Evolutionary conservation across 2,113 vertebrate species (phyloP).

Genomic region (Camelus dromedarius): DNA sequence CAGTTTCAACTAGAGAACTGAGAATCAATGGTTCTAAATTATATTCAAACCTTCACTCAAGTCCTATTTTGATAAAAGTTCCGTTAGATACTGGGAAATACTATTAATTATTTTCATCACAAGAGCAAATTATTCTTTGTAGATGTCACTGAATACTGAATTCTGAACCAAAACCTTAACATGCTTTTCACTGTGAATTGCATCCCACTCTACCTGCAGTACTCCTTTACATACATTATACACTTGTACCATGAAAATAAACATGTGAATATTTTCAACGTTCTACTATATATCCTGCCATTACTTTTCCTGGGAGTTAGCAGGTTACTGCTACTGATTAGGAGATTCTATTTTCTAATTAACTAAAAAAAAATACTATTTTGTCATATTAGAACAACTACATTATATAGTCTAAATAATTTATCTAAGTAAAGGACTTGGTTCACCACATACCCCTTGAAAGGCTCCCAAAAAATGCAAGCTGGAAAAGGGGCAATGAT

Average conservation of each 20-base stretch:
- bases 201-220: neutral
- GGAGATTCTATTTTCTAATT: constrained; percentile 43
- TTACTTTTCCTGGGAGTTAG: constrained; percentile 23
- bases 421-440: constrained; percentile 20
- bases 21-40: constrained; percentile 72
- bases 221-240: constrained; percentile 4
- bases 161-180: constrained; percentile 61
- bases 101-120: constrained; percentile 75
- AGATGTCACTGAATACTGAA: constrained; percentile 51
- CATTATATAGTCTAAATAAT: constrained; percentile 53
- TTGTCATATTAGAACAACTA: constrained; percentile 40
- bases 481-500: neutral
- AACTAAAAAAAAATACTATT: neutral
- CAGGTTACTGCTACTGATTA: constrained; percentile 31
- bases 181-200: neutral
- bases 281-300: neutral
- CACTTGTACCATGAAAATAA: neutral
- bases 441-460: constrained; percentile 22
- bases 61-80: constrained; percentile 73
- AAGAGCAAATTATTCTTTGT: constrained; percentile 69
- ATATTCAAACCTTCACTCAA: constrained; percentile 73
- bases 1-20: constrained; percentile 70
- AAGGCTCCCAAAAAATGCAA: constrained; percentile 51
- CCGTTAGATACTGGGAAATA: constrained; percentile 66
- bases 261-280: neutral